Evolutionary conservation across 1,140 invertebrate species (phyloP).

Genomic region (Bombus pascuorum): DNA sequence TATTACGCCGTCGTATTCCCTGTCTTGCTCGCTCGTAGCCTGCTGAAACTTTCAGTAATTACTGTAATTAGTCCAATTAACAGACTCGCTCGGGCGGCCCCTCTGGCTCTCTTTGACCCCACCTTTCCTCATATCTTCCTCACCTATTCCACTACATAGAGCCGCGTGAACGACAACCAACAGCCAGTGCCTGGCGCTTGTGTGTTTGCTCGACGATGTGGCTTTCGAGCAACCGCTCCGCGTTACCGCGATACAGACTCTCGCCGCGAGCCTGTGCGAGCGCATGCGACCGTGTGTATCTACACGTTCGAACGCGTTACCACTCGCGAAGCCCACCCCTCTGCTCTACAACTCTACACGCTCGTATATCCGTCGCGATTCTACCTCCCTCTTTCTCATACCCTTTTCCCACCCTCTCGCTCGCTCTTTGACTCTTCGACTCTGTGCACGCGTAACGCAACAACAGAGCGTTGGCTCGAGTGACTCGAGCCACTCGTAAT

Average conservation of each 20-base stretch:
- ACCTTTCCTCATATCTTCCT: constrained; percentile 37
- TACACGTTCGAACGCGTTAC: constrained; percentile 18
- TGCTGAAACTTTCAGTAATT: constrained; percentile 82
- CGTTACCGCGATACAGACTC: constrained; percentile 51
- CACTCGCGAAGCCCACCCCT: neutral
- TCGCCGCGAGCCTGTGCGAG: neutral
- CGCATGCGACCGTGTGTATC: neutral
- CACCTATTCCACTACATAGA: constrained; percentile 44
- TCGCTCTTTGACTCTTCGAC: constrained; percentile 18
- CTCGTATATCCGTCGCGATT: constrained; percentile 4
- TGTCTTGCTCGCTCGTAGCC: constrained; percentile 70
- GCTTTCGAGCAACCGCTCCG: constrained; percentile 59
- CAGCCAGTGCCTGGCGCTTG: neutral
- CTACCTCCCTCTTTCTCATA: neutral
- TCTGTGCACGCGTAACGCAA: constrained; percentile 36
- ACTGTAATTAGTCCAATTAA: constrained; percentile 83
- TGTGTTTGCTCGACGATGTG: constrained; percentile 61
- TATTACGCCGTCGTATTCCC: constrained; percentile 71
- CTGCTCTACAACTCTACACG: neutral
- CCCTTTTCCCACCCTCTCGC: too few relatives aligned
- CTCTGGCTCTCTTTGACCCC: constrained; percentile 60
- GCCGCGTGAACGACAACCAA: constrained; percentile 59
- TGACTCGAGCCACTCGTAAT: constrained; percentile 60
- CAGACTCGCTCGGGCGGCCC: constrained; percentile 80
- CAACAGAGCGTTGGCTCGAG: constrained; percentile 13